Base-by-base conservation (phyloP, 2,888 invertebrate genomes). In the Rhagonycha lutea region DNA sequence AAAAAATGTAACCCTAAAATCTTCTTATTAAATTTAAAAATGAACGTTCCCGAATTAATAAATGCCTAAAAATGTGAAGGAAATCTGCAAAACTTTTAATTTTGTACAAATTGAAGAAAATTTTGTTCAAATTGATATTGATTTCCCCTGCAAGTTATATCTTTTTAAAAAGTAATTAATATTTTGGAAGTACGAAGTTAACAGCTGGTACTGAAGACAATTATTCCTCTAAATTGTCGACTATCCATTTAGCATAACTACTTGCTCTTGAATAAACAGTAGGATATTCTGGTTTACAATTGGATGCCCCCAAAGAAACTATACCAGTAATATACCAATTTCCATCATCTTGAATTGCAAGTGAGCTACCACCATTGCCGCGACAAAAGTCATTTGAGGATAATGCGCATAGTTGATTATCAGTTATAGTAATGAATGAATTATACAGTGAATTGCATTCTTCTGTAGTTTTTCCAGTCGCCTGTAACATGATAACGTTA, bases 291-390 rank as follows among this genome's bases (percentile, higher is more conserved):
- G 88, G 91, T 82, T 86, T 91, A 85, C 88, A 91, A 10, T 86
- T 89, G 61, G 87, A 90, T 81, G 87, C 89, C 72, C 87, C 93
- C 81, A 91, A 92, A 0, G 92, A 92, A 0, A 92, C 92, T 4
- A 93, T 87, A 0, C 92, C 93, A 0, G 89, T 87, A 1, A 89
- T 85, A 29, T 88, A 89, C 88, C 89, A 91, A 65, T 87, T 86
- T n/a, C 85, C 82, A 2, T 80, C 84, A 9, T 76, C 74, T n/a
- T 82, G 61, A 12, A 78, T 80, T 85, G 92, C 91, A 0, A 92
- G 86, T 0, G 92, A 91, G 0, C 92, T 92, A 12, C 92, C 92
- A 68, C 91, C 91, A 82, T 93, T 92, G 4, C 92, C 91, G 12
- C 88, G 85, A 79, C 92, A 93, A 0, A 92, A 90, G 83, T 92